Percentiles rank a stretch among this genome's conserved stretches.
Evolutionary conservation across 2,113 vertebrate species (phyloP).

Genomic region (Megaleporinus macrocephalus): DNA sequence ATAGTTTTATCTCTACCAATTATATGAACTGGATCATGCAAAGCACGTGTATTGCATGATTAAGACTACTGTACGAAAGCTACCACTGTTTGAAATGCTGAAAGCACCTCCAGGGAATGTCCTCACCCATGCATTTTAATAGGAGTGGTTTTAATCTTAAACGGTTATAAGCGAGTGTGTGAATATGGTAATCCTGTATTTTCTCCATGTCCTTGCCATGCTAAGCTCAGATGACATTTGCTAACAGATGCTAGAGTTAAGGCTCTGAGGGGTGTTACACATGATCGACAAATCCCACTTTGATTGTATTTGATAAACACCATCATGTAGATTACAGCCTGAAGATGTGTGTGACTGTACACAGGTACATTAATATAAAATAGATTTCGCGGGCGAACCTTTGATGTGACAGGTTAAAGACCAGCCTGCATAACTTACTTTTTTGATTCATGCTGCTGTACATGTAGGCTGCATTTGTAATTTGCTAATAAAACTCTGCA

Average conservation of each 20-base stretch:
- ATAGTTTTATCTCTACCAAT: background rate
- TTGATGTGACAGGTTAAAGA: no score
- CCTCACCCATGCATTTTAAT: background rate
- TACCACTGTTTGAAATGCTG: background rate
- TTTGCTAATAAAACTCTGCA: no score
- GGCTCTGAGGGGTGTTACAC: background rate
- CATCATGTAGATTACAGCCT: background rate
- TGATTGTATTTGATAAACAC: slow-evolving; percentile 3
- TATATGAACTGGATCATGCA: background rate
- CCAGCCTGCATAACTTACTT: no score
- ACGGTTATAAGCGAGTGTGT: background rate
- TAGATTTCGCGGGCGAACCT: background rate
- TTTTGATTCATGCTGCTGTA: no score
- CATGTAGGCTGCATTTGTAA: no score
- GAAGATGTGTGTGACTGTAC: background rate
- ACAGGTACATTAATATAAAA: background rate
- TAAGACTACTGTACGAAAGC: background rate
- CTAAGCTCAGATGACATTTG: background rate
- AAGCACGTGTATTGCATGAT: background rate
- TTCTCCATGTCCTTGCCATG: background rate
- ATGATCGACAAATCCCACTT: background rate
- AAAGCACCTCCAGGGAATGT: background rate
- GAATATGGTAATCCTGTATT: background rate
- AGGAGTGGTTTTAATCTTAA: background rate
- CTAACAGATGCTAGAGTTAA: background rate